Percentiles rank a stretch among this genome's conserved stretches.
Conservation (phyloP, 2,888 invertebrate genomes). For the Andricus curvator region DNA sequence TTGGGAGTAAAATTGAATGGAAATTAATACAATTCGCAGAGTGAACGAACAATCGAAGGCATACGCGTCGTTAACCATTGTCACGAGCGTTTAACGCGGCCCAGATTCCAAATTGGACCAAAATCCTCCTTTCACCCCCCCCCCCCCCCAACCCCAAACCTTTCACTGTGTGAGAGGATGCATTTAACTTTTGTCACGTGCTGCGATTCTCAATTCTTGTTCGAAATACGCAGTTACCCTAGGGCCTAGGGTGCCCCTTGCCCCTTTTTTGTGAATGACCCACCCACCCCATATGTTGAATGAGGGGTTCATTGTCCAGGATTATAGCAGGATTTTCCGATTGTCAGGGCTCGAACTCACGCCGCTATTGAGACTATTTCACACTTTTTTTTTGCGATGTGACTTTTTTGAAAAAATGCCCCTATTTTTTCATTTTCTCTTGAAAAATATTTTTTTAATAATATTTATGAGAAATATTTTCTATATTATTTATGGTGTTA, state of each 20-base stretch:
- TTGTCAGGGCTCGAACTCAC: background rate
- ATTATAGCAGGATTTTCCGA: conserved; percentile 3
- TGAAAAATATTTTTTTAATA: too few relatives aligned
- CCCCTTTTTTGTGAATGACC: conserved; percentile 22
- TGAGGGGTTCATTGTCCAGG: conserved; percentile 22
- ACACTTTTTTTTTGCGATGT: too few relatives aligned
- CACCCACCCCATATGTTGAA: conserved; percentile 27
- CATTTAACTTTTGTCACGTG: conserved; percentile 35
- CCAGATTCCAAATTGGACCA: conserved; percentile 21
- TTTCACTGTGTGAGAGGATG: background rate
- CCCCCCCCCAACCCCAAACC: background rate
- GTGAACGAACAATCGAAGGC: conserved; percentile 29
- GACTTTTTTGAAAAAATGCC: too few relatives aligned
- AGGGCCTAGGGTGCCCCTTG: background rate
- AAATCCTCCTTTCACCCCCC: background rate
- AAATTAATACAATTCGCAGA: background rate
- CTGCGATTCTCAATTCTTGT: conserved; percentile 20
- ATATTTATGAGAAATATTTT: too few relatives aligned
- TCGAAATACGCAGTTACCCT: conserved; percentile 1
- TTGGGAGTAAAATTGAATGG: conserved; percentile 23
- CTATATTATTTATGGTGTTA: too few relatives aligned
- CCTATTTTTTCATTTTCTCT: too few relatives aligned
- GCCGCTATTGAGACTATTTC: too few relatives aligned
- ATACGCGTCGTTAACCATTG: conserved; percentile 19
- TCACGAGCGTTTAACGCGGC: conserved; percentile 20